Conservation (phyloP, 2,888 invertebrate species). For the Amiota mariae region DNA sequence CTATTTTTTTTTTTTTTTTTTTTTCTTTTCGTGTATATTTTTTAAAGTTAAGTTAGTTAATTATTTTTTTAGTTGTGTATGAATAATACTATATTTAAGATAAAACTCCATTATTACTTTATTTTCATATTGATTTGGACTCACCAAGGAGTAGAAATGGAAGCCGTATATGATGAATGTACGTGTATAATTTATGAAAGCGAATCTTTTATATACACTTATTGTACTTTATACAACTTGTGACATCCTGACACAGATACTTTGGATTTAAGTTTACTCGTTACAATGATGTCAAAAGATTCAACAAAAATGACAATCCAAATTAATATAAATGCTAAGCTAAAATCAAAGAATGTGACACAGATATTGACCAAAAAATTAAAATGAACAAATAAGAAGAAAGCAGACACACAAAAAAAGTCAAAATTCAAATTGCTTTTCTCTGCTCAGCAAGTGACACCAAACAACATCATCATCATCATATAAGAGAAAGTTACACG, state of each 20-base stretch:
- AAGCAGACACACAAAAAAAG: not conserved
- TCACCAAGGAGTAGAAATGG: too few species aligned
- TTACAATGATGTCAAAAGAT: constrained; percentile 12
- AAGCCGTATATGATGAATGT: too few species aligned
- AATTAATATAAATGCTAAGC: constrained; percentile 12
- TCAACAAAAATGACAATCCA: not conserved
- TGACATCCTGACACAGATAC: constrained; percentile 6
- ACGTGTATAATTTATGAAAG: not conserved
- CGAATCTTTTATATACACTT: not conserved
- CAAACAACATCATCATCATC: not conserved
- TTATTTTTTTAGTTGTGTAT: too few species aligned
- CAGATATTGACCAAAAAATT: not conserved
- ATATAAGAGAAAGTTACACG: not conserved
- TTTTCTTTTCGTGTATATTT: too few species aligned
- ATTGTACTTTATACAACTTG: not conserved
- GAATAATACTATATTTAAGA: too few species aligned
- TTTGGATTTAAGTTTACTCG: not conserved
- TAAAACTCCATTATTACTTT: too few species aligned
- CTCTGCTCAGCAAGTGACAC: not conserved
- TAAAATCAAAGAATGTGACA: not conserved
- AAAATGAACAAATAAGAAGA: not conserved
- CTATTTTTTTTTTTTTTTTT: too few species aligned
- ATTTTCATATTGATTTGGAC: too few species aligned
- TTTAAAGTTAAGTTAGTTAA: too few species aligned
- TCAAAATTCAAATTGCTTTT: not conserved